These are phyloP conservation scores for Saccostrea glomerata DNA, from an alignment of 1,140 invertebrate species.

Conservation along the genomic window DNA sequence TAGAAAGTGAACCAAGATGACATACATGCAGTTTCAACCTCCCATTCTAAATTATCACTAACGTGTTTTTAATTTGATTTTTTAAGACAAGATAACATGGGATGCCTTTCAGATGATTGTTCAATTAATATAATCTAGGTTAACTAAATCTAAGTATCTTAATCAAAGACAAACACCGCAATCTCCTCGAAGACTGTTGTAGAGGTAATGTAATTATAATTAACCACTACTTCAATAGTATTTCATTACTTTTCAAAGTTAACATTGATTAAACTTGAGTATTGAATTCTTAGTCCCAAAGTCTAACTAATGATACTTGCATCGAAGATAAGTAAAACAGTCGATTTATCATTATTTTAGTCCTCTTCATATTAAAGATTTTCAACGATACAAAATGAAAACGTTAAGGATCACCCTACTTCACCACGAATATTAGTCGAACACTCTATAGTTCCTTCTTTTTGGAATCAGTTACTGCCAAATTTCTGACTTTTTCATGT, in stretches of 20 bases:
- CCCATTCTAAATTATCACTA: background rate
- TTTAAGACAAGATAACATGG: background rate
- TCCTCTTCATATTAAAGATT: no score
- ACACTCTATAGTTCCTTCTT: background rate
- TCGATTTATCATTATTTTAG: no score
- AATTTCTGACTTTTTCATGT: background rate
- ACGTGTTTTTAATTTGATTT: constrained; percentile 4
- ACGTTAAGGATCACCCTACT: no score
- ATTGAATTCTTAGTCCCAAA: no score
- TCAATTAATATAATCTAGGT: constrained; percentile 6
- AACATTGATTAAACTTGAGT: no score
- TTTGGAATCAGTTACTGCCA: background rate
- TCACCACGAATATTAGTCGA: background rate
- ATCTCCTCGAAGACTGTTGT: background rate
- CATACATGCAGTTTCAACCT: background rate
- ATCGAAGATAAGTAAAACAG: no score
- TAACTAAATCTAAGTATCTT: constrained; percentile 2
- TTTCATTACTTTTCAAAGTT: no score
- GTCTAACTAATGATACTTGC: no score
- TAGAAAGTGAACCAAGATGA: background rate
- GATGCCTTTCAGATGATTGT: background rate
- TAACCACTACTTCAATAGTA: background rate
- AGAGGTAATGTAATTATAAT: background rate
- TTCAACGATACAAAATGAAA: no score
- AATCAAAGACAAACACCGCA: background rate